Evolutionary conservation across 2,797 vertebrate species (phyloP), one percentile per base, ranked within the genome.

Genomic region (Coccyzus lansbergi): DNA sequence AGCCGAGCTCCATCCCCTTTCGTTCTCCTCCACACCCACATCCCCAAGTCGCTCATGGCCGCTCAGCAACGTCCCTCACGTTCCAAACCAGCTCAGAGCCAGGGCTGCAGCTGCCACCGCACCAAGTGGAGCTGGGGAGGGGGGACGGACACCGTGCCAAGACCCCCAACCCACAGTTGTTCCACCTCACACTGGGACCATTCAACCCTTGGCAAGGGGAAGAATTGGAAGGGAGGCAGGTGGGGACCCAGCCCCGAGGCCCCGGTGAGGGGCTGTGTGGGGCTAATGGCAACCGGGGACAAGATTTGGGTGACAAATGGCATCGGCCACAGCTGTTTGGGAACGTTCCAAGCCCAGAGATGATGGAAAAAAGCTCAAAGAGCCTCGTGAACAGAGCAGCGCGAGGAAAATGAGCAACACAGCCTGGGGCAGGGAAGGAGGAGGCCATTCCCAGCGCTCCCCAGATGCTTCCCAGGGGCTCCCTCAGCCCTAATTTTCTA

Each of bases 11-110:
- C 81, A 67, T 80, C 34, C 53, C 22, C 26, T 51, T 36, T 1
- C 21, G 53, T 19, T 58, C 62, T 46, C 44, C 25, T 12, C 6
- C 14, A 2, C 3, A 48, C 44, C 56, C 72, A 28, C 76, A 52
- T 46, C 33, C 51, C 71, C 28, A 1, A 12, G 58, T n/a, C 49
- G 34, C 44, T 24, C 7, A 1, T 17, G 1, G 14, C 15, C 5
- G 0, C 0, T 2, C 28, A 12, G 14, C 1, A 0, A 29, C 2
- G 11, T 4, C 58, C 53, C 25, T 8, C 14, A 1, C 2, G 0
- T 0, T 8, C 20, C 0, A 1, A 17, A 49, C 9, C 2, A 4
- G 15, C 26, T 69, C 20, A 42, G 13, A 42, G 42, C 6, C 42
- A 17, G 42, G 46, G 46, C 20, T 17, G 46, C 68, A 71, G 69